Base-by-base conservation (phyloP, 2,888 invertebrate genomes). In the Chalcosyrphus nemorum region DNA sequence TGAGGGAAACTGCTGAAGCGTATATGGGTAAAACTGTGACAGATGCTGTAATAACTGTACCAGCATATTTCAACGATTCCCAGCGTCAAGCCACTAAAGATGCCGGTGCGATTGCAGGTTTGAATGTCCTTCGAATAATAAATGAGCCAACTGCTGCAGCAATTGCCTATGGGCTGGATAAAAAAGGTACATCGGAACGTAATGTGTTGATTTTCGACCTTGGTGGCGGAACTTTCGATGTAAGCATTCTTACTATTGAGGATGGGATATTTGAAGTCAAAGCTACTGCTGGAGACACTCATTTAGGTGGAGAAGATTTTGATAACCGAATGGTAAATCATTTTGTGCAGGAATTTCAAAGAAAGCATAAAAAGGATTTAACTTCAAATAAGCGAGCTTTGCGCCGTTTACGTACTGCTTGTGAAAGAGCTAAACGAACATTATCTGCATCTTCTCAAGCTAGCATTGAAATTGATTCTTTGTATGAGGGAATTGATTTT, bases 241-340 rank as follows among this genome's bases (percentile, higher is more conserved):
- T 97, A 90, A 97, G 97, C 91, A 96, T 90, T 15, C 87, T 96
- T 88, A 97, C 97, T 87, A 98, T 98, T 90, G 98, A 98, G 92
- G 98, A 98, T 90, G 95, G 98, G 92, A 94, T 96, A 88, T 98
- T 98, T 91, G 98, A 98, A 91, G 98, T 98, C 4, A 97, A 97
- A 90, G 96, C 98, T 5, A 98, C 97, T 21, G 90, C 90, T 2
- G 90, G 90, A 0, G 90, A 90, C 41, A 90, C 90, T 0, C 90
- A 90, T 81, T 87, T 90, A 56, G 90, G 90, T 6, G 90, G 90
- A 57, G 90, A 90, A 85, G 90, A 90, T 68, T 90, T 90, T 87
- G 97, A 98, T 91, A 96, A 96, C 92, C 93, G 97, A 11, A 95
- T 97, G 95, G 97, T 97, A 11, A 95, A 95, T 89, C 96, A 97